Base-by-base conservation (phyloP, 1,140 invertebrate genomes). In the Zaprionus camerounensis region DNA sequence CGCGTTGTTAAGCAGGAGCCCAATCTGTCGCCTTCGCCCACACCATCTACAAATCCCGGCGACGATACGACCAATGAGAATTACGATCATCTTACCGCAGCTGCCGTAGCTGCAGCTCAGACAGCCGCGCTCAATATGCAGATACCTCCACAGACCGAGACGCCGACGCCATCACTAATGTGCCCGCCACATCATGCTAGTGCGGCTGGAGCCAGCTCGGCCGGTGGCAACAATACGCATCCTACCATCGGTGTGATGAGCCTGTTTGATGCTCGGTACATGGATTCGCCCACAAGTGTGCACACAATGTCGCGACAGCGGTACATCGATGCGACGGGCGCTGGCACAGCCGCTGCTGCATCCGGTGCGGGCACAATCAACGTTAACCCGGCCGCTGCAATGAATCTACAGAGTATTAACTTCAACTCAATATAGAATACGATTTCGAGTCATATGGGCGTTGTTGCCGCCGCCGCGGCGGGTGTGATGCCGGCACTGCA, bases 401-500 rank as follows among this genome's bases (percentile, higher is more conserved):
- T 96, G 78, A 96, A 96, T 93, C 93, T 96, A 85, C 94, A 96
- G 80, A 95, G 95, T 70, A 94, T 96, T 66, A 96, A 96, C 91
- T 96, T 96, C 79, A 96, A 95, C 91, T 94, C 95, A 78, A 95
- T 96, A 94, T 96, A 95, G 94, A 93, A 92, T 92, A 91, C 91
- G 77, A 90, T 92, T 75, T 82, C 91, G 69, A 84, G 75, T 80
- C 78, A 90, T 62, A 81, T 88, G 66, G 76, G 65, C 72, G 72
- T 62, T 67, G 69, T 74, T 78, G 68, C 81, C 41, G 72, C 59
- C 31, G 71, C 64, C 64, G 74, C 55, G 26, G 68, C 68, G 22
- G 64, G 67, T 22, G 72, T 68, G 31, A 68, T 71, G 38, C 62
- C 66, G 68, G 67, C 72, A 26, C 22, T 76, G 55, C 74, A 71